Evolutionary conservation across 2,797 vertebrate species (phyloP).

Genomic region (Brachyrhaphis roseni): DNA sequence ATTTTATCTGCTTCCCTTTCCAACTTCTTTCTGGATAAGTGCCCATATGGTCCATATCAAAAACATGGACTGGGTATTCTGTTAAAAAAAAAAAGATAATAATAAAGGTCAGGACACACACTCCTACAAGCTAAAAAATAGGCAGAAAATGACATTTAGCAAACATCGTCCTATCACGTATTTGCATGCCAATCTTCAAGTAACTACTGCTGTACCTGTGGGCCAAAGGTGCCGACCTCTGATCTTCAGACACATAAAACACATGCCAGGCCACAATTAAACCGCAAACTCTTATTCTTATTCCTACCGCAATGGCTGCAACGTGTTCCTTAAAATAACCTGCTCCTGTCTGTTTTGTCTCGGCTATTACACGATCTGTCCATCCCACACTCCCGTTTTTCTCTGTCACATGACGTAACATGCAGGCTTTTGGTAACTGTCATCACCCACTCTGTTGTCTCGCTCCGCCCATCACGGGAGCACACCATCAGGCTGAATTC

Average conservation of each 20-base stretch:
- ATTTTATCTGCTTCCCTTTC: neutral
- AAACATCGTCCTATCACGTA: constrained; percentile 55
- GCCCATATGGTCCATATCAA: neutral
- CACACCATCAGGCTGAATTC: constrained; percentile 50
- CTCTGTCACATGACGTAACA: constrained; percentile 65
- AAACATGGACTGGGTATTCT: neutral
- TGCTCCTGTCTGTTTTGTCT: constrained; percentile 28
- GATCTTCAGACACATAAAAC: constrained; percentile 35
- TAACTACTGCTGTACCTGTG: constrained; percentile 38
- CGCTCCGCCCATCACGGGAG: constrained; percentile 41
- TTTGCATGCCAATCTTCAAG: constrained; percentile 17
- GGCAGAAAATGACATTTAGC: constrained; percentile 68
- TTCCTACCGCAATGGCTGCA: constrained; percentile 22
- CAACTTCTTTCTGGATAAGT: neutral
- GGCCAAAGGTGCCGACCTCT: constrained; percentile 50
- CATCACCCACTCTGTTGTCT: constrained; percentile 48
- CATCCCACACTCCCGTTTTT: constrained; percentile 29
- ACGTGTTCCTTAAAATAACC: constrained; percentile 52
- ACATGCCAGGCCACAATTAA: constrained; percentile 35
- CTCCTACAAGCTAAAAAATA: constrained; percentile 45
- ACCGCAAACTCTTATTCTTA: constrained; percentile 22
- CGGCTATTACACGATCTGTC: constrained; percentile 32
- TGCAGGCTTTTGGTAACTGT: constrained; percentile 49
- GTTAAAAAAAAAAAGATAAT: neutral
- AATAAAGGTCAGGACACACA: constrained; percentile 65